Conservation (phyloP, 2,113 vertebrate genomes). For the Hippocampus comes region DNA sequence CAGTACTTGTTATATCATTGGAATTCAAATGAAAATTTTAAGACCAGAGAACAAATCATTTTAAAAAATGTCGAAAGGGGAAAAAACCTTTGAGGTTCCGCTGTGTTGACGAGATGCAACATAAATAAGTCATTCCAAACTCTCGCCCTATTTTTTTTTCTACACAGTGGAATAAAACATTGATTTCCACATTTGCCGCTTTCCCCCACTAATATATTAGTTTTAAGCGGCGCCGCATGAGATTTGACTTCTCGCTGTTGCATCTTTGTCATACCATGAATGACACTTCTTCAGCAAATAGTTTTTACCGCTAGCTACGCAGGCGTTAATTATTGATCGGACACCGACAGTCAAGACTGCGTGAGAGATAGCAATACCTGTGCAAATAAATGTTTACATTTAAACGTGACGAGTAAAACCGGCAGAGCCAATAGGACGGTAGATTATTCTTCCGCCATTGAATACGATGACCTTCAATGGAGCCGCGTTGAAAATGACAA, state of each 20-base stretch:
- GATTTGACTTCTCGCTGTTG: background rate
- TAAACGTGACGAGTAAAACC: background rate
- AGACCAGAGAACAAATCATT: too few species aligned
- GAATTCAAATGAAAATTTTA: too few species aligned
- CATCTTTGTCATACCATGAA: conserved; percentile 1
- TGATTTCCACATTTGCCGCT: background rate
- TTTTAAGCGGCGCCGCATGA: background rate
- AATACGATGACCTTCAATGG: background rate
- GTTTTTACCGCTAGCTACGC: conserved; percentile 5
- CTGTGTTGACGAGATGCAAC: too few species aligned
- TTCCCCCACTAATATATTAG: background rate
- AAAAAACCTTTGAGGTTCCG: too few species aligned
- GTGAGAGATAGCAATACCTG: conserved; percentile 5
- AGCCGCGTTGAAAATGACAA: background rate
- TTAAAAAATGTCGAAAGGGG: background rate
- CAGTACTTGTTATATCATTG: background rate
- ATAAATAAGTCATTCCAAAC: too few species aligned
- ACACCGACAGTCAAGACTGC: background rate
- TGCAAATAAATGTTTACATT: background rate
- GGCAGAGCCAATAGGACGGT: background rate
- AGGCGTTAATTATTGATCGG: conserved; percentile 18
- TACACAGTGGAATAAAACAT: background rate
- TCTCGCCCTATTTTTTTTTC: too few species aligned
- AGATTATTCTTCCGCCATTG: background rate
- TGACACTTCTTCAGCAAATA: background rate